Percentiles rank a stretch among this genome's conserved stretches.
Evolutionary conservation across 2,797 vertebrate species (phyloP).

Genomic region (Rhynchotus rufescens): DNA sequence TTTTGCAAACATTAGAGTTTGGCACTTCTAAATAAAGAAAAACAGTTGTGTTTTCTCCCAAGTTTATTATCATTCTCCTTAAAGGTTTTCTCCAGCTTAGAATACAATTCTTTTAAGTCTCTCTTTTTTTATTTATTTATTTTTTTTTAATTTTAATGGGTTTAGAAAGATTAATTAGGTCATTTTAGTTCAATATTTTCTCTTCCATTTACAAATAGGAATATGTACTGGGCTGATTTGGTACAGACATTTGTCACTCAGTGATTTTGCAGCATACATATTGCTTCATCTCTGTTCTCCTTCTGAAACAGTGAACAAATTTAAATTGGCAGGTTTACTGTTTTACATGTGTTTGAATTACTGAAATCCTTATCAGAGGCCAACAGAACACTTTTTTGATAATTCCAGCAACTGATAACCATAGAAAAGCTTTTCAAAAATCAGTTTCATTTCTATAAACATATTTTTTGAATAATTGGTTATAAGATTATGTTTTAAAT

Average conservation of each 20-base stretch:
- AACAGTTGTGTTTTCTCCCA: background rate
- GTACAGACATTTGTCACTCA: background rate
- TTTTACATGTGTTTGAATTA: background rate
- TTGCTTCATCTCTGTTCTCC: background rate
- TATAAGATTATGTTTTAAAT: background rate
- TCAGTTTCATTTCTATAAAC: background rate
- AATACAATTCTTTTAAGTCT: background rate
- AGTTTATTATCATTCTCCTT: background rate
- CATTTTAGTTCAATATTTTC: background rate
- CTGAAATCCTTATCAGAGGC: background rate
- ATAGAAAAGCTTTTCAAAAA: background rate
- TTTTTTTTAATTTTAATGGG: background rate
- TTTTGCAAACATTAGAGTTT: background rate
- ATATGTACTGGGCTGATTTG: background rate
- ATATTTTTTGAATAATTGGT: background rate
- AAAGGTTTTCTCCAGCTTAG: background rate
- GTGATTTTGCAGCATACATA: background rate
- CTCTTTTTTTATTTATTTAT: background rate
- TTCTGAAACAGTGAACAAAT: background rate
- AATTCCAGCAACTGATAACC: background rate
- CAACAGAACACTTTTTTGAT: background rate
- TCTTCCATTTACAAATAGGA: background rate
- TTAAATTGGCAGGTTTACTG: background rate
- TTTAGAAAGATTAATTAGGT: background rate
- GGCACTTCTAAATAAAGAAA: background rate